Conservation (phyloP, 2,113 vertebrate genomes). For the Ptilorrhoa leucosticta region DNA sequence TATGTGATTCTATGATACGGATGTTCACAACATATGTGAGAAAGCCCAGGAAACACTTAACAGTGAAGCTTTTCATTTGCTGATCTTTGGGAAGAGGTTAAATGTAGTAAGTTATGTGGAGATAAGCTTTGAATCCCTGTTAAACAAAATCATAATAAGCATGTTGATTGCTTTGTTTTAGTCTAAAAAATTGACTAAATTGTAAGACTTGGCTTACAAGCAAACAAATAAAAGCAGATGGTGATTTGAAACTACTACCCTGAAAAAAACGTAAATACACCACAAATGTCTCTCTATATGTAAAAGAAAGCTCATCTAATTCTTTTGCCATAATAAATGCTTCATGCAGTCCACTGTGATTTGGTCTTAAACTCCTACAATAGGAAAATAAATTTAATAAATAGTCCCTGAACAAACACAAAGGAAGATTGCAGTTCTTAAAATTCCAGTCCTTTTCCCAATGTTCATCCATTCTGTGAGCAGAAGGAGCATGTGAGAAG, state of each 20-base stretch:
- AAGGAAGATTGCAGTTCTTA: neutral
- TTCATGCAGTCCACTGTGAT: neutral
- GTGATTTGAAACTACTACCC: neutral
- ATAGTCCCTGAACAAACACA: neutral
- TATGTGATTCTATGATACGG: neutral
- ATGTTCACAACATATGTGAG: neutral
- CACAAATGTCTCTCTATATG: neutral
- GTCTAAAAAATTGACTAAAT: neutral
- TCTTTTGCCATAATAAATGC: neutral
- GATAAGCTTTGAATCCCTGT: neutral
- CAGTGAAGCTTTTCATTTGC: neutral
- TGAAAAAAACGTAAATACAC: neutral
- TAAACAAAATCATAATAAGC: neutral
- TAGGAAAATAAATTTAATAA: neutral
- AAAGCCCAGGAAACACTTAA: neutral
- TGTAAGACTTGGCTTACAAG: neutral
- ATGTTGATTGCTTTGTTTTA: neutral
- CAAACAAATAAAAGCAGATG: neutral
- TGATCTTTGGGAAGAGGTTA: neutral
- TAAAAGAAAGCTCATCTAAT: neutral
- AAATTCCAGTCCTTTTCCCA: neutral
- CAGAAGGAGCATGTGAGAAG: neutral
- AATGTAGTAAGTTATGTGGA: neutral
- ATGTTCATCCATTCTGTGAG: neutral
- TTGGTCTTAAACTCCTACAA: neutral